A percentile compares a stretch with the other conserved stretches of the same genome.
Evolutionary conservation across 2,888 invertebrate genomes (phyloP).

Genomic region (Apocheima hispidaria): DNA sequence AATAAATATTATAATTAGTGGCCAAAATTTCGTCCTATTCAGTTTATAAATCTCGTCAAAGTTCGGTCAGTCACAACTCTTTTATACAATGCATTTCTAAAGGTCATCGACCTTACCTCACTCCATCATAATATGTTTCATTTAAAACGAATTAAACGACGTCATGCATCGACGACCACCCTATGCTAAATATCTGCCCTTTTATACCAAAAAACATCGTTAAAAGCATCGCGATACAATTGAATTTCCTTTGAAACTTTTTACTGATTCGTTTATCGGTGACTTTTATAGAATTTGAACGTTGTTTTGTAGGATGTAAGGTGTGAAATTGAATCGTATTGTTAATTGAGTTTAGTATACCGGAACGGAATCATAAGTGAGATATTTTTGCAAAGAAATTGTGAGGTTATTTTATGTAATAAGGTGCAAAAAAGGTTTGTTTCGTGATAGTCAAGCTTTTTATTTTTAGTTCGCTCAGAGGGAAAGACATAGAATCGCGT

Average conservation of each 20-base stretch:
- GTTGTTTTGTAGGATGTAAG: slow-evolving; percentile 1
- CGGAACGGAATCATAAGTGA: slow-evolving; percentile 57
- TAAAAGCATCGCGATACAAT: slow-evolving; percentile 13
- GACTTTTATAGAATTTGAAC: slow-evolving; percentile 23
- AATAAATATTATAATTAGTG: too few relatives aligned
- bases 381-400: slow-evolving; percentile 61
- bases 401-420: slow-evolving; percentile 37
- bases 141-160: slow-evolving; percentile 63
- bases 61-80: slow-evolving; percentile 22
- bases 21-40: too few relatives aligned
- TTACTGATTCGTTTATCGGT: slow-evolving; percentile 34
- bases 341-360: slow-evolving; percentile 41
- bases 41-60: not conserved
- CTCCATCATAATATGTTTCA: slow-evolving; percentile 67
- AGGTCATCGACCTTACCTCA: slow-evolving; percentile 24
- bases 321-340: slow-evolving; percentile 30
- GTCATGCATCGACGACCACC: slow-evolving; percentile 69
- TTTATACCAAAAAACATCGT: slow-evolving; percentile 30
- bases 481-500: too few relatives aligned
- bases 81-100: slow-evolving; percentile 24
- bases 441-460: too few relatives aligned
- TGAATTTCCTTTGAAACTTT: slow-evolving; percentile 24
- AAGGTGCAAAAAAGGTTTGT: slow-evolving; percentile 3
- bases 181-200: slow-evolving; percentile 52
- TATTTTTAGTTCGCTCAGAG: too few relatives aligned